These are phyloP conservation scores for Ahaetulla prasina DNA, from an alignment of 2,113 vertebrate genomes.

Conservation along the genomic window DNA sequence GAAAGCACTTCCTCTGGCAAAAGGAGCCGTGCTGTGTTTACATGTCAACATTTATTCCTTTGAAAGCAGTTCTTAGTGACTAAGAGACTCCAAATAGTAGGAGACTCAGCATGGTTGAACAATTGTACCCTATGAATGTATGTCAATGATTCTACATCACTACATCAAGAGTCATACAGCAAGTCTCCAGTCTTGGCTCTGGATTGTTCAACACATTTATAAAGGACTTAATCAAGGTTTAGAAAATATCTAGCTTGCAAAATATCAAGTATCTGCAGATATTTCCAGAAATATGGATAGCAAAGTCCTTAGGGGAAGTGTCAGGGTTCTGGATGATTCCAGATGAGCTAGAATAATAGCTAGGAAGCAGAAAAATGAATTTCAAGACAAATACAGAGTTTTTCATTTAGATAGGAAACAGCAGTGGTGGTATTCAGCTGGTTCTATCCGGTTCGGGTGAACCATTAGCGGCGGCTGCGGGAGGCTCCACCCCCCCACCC, in stretches of 20 bases:
- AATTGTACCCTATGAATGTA: background rate
- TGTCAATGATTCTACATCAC: background rate
- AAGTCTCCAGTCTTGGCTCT: background rate
- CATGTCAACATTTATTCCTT: background rate
- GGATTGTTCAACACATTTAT: background rate
- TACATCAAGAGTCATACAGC: background rate
- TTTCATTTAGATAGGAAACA: background rate
- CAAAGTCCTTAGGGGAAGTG: too few relatives aligned
- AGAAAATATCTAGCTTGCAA: background rate
- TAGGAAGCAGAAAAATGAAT: background rate
- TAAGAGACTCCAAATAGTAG: background rate
- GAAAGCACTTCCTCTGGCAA: background rate
- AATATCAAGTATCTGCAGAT: background rate
- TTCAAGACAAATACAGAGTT: background rate
- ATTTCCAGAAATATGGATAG: too few relatives aligned
- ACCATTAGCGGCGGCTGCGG: too few relatives aligned
- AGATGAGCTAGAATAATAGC: background rate
- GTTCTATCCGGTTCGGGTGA: too few relatives aligned
- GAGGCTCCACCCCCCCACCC: too few relatives aligned
- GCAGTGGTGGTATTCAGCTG: too few relatives aligned
- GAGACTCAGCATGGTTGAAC: background rate
- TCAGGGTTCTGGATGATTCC: too few relatives aligned
- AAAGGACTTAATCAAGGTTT: background rate
- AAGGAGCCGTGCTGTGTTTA: background rate
- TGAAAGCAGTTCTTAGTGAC: background rate